Evolutionary conservation across 2,888 invertebrate genomes (phyloP), one percentile per base, ranked within the genome.

Genomic region (Elegia similella): DNA sequence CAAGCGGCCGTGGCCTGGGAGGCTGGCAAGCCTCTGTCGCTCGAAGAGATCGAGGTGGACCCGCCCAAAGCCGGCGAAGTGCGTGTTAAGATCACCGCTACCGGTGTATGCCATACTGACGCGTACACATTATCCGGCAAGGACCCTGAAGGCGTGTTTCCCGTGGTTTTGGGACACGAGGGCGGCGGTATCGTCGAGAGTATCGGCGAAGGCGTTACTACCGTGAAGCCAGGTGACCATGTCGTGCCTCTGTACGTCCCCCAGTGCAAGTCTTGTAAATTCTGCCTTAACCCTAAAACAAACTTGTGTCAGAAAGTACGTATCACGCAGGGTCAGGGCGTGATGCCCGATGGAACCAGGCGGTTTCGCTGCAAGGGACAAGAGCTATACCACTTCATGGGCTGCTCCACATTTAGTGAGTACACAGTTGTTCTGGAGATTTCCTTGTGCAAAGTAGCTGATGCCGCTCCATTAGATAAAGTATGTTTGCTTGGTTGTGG

Each of bases 171-270:
- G 52, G 99, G 99, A 0, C 99, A 99, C 76, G 99, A 99, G 88
- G 99, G 99, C 38, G 96, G 95, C 57, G 99, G 99, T 42, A 94
- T 99, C 70, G 98, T 99, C n/a, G 99, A 99, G 84, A 98, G 98
- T 84, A 93, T 99, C 52, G 99, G 99, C 0, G 95, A 96, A 74
- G 97, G 96, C 15, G 99, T 99, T 0, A 97, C 96, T 0, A 93
- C 94, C 53, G 96, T 98, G 42, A 93, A 96, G 74, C 93, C 95
- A 42, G 98, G 98, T 80, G 99, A 99, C 84, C 98, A 98, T 87
- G 99, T 99, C n/a, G 94, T 99, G 63, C 99, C 99, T 0, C 86
- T 98, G 29, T 99, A 99, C 78, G 95, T 98, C 60, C 99, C 99
- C 0, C 99, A 99, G 87, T 99, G 99, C 85, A 94, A 95, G 30